A percentile compares a stretch with the other conserved stretches of the same genome.
Conservation (phyloP, 2,797 vertebrate species). For the Jordanella pulchra region DNA sequence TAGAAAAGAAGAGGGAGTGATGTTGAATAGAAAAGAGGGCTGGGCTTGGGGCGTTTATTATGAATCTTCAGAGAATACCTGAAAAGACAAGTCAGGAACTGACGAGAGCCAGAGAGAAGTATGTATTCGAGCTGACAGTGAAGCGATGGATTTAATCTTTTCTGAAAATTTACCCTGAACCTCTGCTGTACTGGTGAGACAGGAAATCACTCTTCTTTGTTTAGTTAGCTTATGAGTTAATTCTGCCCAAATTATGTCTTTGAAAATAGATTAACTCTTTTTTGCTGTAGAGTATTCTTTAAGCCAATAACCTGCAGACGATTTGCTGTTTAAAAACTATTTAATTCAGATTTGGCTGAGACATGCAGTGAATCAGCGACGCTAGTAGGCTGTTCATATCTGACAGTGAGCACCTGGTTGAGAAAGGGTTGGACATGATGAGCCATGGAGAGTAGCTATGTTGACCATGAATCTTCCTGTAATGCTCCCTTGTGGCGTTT, state of each 20-base stretch:
- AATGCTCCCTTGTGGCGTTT: conserved; percentile 44
- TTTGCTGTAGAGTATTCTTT: background rate
- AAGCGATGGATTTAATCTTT: conserved; percentile 45
- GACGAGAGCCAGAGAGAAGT: conserved; percentile 53
- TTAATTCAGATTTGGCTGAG: conserved; percentile 36
- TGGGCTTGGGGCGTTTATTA: conserved; percentile 58
- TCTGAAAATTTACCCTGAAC: conserved; percentile 16
- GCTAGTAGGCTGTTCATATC: conserved; percentile 36
- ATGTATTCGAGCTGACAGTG: conserved; percentile 46
- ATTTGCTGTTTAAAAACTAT: conserved; percentile 3
- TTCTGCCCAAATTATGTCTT: conserved; percentile 7
- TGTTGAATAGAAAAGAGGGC: conserved; percentile 65
- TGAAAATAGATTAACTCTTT: conserved; percentile 1
- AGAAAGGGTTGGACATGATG: conserved; percentile 29
- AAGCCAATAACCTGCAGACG: background rate
- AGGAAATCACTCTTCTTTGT: conserved; percentile 23
- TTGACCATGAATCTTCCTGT: conserved; percentile 48
- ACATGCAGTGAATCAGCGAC: conserved; percentile 62
- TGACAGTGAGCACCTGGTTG: conserved; percentile 58
- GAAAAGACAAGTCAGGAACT: conserved; percentile 75
- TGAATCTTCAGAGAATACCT: conserved; percentile 71
- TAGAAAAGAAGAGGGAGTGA: conserved; percentile 54
- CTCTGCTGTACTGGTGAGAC: conserved; percentile 57
- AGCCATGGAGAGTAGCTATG: conserved; percentile 41
- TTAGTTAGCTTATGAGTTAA: background rate